Base-by-base conservation (phyloP, 2,888 invertebrate species). In the Cosmia pyralina region DNA sequence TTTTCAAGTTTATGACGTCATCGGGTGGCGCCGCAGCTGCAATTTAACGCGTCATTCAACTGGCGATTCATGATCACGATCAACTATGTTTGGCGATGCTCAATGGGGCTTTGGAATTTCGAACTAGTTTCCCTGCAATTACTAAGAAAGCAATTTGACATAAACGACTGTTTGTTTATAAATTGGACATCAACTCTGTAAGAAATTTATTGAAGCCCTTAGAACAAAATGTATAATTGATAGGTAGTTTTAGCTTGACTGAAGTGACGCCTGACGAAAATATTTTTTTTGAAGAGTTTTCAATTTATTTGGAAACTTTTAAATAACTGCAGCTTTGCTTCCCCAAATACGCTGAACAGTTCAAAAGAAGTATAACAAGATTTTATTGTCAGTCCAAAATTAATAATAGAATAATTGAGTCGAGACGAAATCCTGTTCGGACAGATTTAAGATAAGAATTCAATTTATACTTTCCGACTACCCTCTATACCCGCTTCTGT, bases 371-470 rank as follows among this genome's bases (percentile, higher is more conserved):
- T 69, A 79, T 83, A 74, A 72, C 58, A 59, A 66, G 79, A 79
- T 80, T 84, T 81, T 82, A 77, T 74, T 81, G 69, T 55, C 69
- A 85, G 63, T 69, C 65, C 52, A 71, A 81, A 87, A 82, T 83
- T 79, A 81, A 81, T 85, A 84, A 81, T 75, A 78, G 76, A 86
- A 87, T 88, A 88, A 90, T 89, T 80, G 84, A 86, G 57, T 82
- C 66, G 73, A 80, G 80, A 82, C 73, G 81, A 85, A 85, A 83
- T 76, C 67, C 73, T 55, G 88, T 88, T 86, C 87, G 84, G 88
- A 89, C 89, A 89, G 85, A 90, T 93, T 91, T 84, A 77, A 91
- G 94, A 94, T 94, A 93, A 91, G 90, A 92, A 93, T 93, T 93
- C 93, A 92, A 94, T 94, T 94, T 93, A 92, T 92, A 92, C 91